Percentiles rank a stretch among this genome's conserved stretches.
Conservation (phyloP, 1,140 invertebrate species). For the Nymphalis io region DNA sequence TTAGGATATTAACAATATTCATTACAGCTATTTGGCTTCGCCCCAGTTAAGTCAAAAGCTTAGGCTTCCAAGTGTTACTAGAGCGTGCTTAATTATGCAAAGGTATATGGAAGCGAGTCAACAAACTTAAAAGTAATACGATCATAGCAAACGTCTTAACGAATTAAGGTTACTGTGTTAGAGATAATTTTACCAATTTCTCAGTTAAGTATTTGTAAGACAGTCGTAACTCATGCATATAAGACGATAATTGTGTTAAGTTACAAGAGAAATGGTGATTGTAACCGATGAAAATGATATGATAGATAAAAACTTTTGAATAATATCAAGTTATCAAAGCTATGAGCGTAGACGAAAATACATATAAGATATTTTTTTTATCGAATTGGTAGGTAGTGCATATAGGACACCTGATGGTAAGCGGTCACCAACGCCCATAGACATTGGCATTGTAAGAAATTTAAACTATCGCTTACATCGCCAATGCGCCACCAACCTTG, state of each 20-base stretch:
- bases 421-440: too few relatives aligned
- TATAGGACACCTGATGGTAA: too few relatives aligned
- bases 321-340: too few relatives aligned
- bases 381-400: too few relatives aligned
- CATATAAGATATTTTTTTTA: too few relatives aligned
- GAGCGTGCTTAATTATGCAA: slow-evolving; percentile 16
- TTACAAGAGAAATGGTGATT: background rate
- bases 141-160: slow-evolving; percentile 21
- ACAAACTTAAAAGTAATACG: slow-evolving; percentile 14
- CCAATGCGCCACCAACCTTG: too few relatives aligned
- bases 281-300: too few relatives aligned
- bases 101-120: slow-evolving; percentile 9
- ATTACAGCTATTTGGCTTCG: background rate
- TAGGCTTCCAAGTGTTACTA: background rate
- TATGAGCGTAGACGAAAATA: too few relatives aligned
- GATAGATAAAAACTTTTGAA: too few relatives aligned
- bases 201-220: background rate
- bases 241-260: background rate
- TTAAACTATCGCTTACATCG: too few relatives aligned
- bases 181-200: slow-evolving; percentile 1
- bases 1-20: background rate
- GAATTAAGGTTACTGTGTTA: slow-evolving; percentile 21
- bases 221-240: too few relatives aligned
- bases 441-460: too few relatives aligned
- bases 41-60: slow-evolving; percentile 6